Evolutionary conservation across 2,888 invertebrate genomes (phyloP).

Genomic region (Plutella xylostella): DNA sequence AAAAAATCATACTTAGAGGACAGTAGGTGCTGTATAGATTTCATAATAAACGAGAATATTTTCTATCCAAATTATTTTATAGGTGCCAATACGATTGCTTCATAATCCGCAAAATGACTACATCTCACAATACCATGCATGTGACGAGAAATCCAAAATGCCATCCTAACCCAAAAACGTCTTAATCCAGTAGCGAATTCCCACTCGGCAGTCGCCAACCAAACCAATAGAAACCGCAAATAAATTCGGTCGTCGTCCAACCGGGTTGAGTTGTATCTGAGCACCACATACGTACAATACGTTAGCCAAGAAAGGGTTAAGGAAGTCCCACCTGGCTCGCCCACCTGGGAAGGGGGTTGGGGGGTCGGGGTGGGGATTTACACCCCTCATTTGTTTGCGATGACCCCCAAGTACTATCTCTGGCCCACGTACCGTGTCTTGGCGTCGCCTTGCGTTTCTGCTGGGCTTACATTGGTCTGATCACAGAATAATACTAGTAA

Average conservation of each 20-base stretch:
- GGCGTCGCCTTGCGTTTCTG: constrained; percentile 47
- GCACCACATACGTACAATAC: constrained; percentile 47
- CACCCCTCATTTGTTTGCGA: constrained; percentile 77
- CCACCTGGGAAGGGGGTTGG: constrained; percentile 6
- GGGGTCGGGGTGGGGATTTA: constrained; percentile 62
- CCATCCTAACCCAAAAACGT: too few relatives aligned
- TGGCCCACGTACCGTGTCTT: constrained; percentile 32
- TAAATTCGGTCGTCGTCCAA: constrained; percentile 55
- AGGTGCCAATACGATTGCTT: too few relatives aligned
- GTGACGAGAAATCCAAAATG: too few relatives aligned
- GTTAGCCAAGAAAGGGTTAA: constrained; percentile 66
- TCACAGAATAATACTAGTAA: constrained; percentile 13
- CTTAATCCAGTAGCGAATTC: too few relatives aligned
- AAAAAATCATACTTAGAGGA: too few relatives aligned
- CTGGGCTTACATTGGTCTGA: constrained; percentile 31
- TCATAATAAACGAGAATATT: too few relatives aligned
- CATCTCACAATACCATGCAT: too few relatives aligned
- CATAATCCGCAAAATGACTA: too few relatives aligned
- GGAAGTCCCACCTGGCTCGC: constrained; percentile 47
- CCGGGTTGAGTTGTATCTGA: constrained; percentile 62
- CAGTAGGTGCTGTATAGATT: too few relatives aligned
- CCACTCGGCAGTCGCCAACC: too few relatives aligned
- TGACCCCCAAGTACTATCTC: constrained; percentile 68
- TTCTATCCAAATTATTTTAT: too few relatives aligned
- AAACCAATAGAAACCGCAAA: constrained; percentile 60